phyloP scores from a whole-genome alignment of 2,888 invertebrate genomes.

The Diaphora mendica region DNA sequence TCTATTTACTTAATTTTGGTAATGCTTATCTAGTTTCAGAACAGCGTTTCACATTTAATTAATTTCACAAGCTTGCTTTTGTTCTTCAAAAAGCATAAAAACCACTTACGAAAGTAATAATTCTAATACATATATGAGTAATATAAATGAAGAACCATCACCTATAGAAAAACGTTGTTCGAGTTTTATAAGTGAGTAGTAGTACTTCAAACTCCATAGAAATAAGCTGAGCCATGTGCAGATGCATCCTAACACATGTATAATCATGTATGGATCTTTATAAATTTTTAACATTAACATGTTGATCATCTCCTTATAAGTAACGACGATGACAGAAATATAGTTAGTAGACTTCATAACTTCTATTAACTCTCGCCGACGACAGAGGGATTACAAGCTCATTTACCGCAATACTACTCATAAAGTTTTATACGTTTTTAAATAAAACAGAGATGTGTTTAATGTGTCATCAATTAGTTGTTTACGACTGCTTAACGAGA shows the following conservation, averaged over 20 bases:
- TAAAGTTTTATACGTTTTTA: slow-evolving; percentile 58
- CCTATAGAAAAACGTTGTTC: neutral
- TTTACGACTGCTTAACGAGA: slow-evolving; percentile 71
- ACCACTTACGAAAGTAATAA: neutral
- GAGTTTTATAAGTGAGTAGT: neutral
- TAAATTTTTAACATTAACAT: neutral
- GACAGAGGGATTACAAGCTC: slow-evolving; percentile 47
- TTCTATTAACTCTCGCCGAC: slow-evolving; percentile 13
- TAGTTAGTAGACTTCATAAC: neutral
- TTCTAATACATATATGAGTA: too few species aligned
- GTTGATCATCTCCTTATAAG: neutral
- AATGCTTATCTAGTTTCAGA: neutral
- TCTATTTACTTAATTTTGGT: neutral
- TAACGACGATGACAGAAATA: neutral
- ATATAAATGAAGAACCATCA: neutral
- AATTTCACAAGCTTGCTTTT: too few species aligned
- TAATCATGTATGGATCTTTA: neutral
- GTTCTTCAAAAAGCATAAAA: neutral
- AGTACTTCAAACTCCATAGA: neutral
- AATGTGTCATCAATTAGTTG: slow-evolving; percentile 57
- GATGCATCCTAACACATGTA: neutral
- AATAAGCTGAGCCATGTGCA: neutral
- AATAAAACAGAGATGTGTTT: slow-evolving; percentile 58
- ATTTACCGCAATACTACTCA: slow-evolving; percentile 54
- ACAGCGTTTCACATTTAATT: too few species aligned